Evolutionary conservation across 2,113 vertebrate genomes (phyloP).

Genomic region (Tricholaema leucomelas): DNA sequence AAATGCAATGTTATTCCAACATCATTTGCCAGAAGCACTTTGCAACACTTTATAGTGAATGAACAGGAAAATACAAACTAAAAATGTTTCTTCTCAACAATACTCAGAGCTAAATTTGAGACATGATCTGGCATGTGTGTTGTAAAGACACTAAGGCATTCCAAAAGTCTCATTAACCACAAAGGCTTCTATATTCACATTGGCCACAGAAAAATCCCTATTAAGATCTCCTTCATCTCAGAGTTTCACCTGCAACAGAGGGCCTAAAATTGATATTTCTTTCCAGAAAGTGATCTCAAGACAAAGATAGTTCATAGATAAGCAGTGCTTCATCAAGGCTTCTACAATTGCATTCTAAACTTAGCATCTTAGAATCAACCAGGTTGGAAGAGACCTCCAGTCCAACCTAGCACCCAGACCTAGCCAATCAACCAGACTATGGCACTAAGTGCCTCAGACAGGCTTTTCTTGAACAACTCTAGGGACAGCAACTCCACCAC

Average conservation of each 20-base stretch:
- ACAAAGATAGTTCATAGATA: neutral
- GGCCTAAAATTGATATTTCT: neutral
- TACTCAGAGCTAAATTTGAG: neutral
- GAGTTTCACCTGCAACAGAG: neutral
- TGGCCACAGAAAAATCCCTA: neutral
- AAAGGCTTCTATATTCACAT: neutral
- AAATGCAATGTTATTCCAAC: neutral
- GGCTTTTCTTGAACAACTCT: no score
- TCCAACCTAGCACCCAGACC: no score
- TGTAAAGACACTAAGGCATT: neutral
- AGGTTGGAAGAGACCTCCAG: no score
- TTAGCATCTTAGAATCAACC: no score
- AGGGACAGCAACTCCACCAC: no score
- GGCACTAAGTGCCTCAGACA: no score
- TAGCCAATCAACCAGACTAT: no score
- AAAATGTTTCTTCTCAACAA: neutral
- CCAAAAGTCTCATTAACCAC: neutral
- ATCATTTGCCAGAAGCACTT: neutral
- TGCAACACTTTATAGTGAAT: neutral
- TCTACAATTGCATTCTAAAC: neutral
- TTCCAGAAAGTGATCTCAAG: neutral
- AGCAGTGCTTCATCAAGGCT: neutral
- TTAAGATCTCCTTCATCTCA: neutral
- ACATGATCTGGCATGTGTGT: rapidly evolving
- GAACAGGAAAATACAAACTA: neutral